Evolutionary conservation across 1,140 invertebrate genomes (phyloP), one percentile per base, ranked within the genome.

Genomic region (Polypedilum vanderplanki): DNA sequence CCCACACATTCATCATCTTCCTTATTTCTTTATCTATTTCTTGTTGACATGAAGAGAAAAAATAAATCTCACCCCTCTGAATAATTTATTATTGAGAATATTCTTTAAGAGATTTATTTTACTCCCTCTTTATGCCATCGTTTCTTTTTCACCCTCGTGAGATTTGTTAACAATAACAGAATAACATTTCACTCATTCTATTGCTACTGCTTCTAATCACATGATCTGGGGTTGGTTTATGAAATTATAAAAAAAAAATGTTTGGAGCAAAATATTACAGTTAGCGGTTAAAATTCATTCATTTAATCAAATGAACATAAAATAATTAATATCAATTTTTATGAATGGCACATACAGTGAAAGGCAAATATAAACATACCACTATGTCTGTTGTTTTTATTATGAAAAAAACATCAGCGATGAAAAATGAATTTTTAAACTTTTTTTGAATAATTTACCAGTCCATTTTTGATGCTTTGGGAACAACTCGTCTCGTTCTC

Each of bases 21-120:
- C 1, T 70, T 20, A 1, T n/a, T n/a, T n/a, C n/a, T n/a, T n/a
- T n/a, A n/a, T n/a, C n/a, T n/a, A n/a, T n/a, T n/a, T n/a, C n/a
- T 9, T 20, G 17, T 8, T 18, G 5, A 70, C n/a, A n/a, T 1
- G 18, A 7, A 18, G 10, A 70, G 15, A 70, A 20, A 20, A 5
- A 70, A 8, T 70, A 70, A 22, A 22, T 20, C 65, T 18, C 17
- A 7, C 15, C 17, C 46, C 12, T 57, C 65, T 70, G 10, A 70
- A 70, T 70, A 70, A 20, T 70, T 70, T 18, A 70, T 4, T 67
- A 10, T 57, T 33, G 12, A 4, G 4, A n/a, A 18, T 70, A 70
- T 70, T 70, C 65, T 70, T 70, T 70, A 70, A 70, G 65, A 70
- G 65, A 70, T 70, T 70, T 70, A 18, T 18, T 70, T 70, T 20